Base-by-base conservation (phyloP, 2,797 vertebrate species). In the Xenops minutus region DNA sequence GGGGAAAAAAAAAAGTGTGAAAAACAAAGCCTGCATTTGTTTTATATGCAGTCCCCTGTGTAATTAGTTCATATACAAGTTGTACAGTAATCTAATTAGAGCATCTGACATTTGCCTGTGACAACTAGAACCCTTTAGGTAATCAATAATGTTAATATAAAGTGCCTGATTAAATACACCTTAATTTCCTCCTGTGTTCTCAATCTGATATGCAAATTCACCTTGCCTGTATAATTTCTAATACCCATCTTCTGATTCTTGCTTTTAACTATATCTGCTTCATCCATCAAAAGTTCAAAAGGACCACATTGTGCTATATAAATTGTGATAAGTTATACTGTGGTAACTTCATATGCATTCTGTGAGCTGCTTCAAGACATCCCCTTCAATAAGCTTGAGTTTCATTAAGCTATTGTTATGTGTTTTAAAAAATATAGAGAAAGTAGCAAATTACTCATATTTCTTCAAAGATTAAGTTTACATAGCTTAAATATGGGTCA, bases 121-220 rank as follows among this genome's bases (percentile, higher is more conserved):
- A 92, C 89, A 97, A 54, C 54, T 72, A 97, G 88, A 94, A 93
- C 73, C 78, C 59, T 95, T 90, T 63, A 92, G 54, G 85, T 93
- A 97, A 97, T 97, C 95, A 95, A 97, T 97, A 97, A 96, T 96
- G 95, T 74, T 97, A 96, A 96, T 86, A 64, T 80, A 93, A 96
- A 94, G 41, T 95, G 82, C 67, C 93, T 97, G 92, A 97, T 97
- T 96, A 96, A 91, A 88, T 89, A 95, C 58, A 86, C 69, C 63
- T 96, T 96, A 44, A 94, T 95, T 96, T 95, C 72, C 49, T 87
- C 85, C 83, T 72, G 58, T 84, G 94, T 63, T 95, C 93, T 95
- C 92, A 92, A 95, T 78, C 8, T 75, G 72, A 92, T 88, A 96
- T 84, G 88, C 91, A 93, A 95, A 97, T 96, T 96, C 66, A 62